These are phyloP conservation scores for Esox niger DNA, from an alignment of 2,113 vertebrate genomes.

Conservation along the genomic window DNA sequence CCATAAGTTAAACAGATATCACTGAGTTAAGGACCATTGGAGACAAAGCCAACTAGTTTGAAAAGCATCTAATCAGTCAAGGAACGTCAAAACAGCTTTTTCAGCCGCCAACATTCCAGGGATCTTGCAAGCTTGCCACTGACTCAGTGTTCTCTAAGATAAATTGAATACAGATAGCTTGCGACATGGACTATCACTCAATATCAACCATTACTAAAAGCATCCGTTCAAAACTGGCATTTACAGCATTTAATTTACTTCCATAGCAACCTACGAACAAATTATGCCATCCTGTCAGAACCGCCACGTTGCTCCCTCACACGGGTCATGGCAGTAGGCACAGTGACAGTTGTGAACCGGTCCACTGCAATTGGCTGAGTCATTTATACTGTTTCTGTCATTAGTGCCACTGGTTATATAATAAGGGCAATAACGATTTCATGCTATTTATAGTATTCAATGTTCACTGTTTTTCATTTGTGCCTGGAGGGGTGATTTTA, in stretches of 20 bases:
- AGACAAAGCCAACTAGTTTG: conserved; percentile 36
- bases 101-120: conserved; percentile 38
- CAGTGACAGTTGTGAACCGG: neutral
- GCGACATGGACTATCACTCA: conserved; percentile 18
- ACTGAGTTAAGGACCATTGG: conserved; percentile 18
- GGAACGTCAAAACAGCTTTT: conserved; percentile 30
- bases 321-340: neutral
- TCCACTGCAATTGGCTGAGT: neutral
- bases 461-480: no score
- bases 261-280: neutral
- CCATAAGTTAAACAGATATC: neutral
- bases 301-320: neutral
- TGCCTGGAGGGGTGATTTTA: no score
- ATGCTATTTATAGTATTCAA: no score
- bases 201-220: conserved; percentile 42
- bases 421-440: no score
- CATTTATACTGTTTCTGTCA: no score
- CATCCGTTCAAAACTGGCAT: conserved; percentile 36
- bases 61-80: conserved; percentile 37
- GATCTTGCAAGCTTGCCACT: conserved; percentile 5
- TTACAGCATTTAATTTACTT: conserved; percentile 34
- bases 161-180: conserved; percentile 42
- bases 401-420: no score
- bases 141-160: conserved; percentile 1
- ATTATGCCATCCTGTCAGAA: neutral